These are phyloP conservation scores for Babyrousa celebensis DNA, from an alignment of 2,797 vertebrate species.

Conservation along the genomic window DNA sequence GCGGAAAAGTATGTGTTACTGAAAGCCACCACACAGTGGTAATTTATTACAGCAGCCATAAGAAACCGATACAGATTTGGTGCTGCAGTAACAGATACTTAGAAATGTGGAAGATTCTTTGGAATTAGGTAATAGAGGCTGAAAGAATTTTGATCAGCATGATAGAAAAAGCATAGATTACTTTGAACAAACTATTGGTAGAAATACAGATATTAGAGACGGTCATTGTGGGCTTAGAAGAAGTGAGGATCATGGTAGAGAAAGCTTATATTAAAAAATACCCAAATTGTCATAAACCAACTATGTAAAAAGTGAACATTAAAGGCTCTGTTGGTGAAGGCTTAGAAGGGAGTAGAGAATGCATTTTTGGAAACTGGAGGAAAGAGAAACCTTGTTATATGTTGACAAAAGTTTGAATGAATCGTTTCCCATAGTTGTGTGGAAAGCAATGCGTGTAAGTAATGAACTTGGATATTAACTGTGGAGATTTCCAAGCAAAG, in stretches of 20 bases:
- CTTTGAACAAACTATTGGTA: constrained; percentile 14
- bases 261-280: neutral
- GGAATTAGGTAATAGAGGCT: neutral
- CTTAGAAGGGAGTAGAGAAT: neutral
- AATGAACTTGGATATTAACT: constrained; percentile 24
- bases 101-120: neutral
- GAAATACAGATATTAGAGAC: neutral
- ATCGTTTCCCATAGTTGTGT: neutral
- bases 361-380: neutral
- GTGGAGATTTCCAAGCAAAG: neutral
- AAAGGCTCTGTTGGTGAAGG: neutral
- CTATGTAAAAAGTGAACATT: neutral
- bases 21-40: neutral
- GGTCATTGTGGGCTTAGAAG: neutral
- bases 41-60: neutral
- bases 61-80: constrained; percentile 18
- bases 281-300: neutral
- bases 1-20: neutral
- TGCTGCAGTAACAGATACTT: neutral
- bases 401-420: neutral
- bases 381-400: neutral
- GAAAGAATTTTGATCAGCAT: neutral
- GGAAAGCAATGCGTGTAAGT: neutral
- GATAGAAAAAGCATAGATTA: neutral
- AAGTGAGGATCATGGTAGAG: neutral